Percentiles rank a stretch among this genome's conserved stretches.
These are phyloP conservation scores for Champsocephalus esox DNA, from an alignment of 2,797 vertebrate species.

Conservation along the genomic window DNA sequence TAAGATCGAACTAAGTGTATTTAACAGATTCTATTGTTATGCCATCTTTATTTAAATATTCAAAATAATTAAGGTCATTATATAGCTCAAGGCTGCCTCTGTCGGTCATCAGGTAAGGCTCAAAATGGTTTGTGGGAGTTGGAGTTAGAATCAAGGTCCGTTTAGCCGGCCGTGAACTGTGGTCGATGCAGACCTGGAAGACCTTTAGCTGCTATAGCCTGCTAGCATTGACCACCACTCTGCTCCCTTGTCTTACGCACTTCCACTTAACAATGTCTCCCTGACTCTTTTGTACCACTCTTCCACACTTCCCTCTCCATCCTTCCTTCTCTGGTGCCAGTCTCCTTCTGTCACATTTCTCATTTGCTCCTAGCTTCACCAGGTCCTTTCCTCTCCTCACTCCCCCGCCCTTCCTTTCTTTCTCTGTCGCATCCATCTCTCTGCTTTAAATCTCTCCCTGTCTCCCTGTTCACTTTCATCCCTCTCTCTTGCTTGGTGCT, in stretches of 20 bases:
- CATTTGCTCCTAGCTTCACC: constrained; percentile 26
- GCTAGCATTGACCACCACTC: constrained; percentile 39
- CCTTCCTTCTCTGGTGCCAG: background rate
- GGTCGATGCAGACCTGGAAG: constrained; percentile 69
- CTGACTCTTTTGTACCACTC: background rate
- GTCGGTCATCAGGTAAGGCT: constrained; percentile 34
- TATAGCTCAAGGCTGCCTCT: constrained; percentile 2
- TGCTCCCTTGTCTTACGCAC: constrained; percentile 29
- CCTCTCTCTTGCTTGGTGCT: constrained; percentile 29
- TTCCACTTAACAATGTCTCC: constrained; percentile 39
- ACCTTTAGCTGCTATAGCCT: constrained; percentile 40
- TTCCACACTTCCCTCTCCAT: constrained; percentile 1
- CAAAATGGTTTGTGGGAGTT: constrained; percentile 70
- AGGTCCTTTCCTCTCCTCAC: constrained; percentile 27
- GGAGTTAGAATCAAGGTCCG: constrained; percentile 47
- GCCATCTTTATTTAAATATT: constrained; percentile 24
- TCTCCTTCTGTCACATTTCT: constrained; percentile 46
- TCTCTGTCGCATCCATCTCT: constrained; percentile 65
- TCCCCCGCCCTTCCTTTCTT: constrained; percentile 26
- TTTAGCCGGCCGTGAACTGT: constrained; percentile 65
- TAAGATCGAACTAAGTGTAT: background rate
- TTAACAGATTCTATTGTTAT: constrained; percentile 22
- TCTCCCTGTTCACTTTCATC: constrained; percentile 51
- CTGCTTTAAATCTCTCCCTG: constrained; percentile 57
- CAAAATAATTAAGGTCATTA: constrained; percentile 36